These are phyloP conservation scores for Acanthacorydalis orientalis DNA, from an alignment of 2,888 invertebrate species.

Conservation along the genomic window DNA sequence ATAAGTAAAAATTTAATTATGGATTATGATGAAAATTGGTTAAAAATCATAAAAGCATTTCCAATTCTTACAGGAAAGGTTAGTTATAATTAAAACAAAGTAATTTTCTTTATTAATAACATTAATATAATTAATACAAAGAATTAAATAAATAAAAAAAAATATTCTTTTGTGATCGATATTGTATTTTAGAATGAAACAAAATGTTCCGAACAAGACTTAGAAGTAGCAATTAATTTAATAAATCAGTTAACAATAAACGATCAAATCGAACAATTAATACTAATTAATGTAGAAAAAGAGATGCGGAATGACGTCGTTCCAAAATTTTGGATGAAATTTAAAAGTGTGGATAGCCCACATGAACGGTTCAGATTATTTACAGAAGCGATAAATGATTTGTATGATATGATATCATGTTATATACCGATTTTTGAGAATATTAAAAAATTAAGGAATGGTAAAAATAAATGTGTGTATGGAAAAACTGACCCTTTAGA, in stretches of 20 bases:
- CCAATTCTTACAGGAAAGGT: too few species aligned
- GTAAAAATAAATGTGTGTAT: slow-evolving; percentile 31
- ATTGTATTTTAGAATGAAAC: too few species aligned
- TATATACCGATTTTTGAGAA: slow-evolving; percentile 36
- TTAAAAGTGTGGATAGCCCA: slow-evolving; percentile 33
- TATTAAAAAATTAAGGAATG: slow-evolving; percentile 33
- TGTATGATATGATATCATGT: slow-evolving; percentile 37
- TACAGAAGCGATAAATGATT: slow-evolving; percentile 44
- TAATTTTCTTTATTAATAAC: too few species aligned
- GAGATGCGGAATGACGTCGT: slow-evolving; percentile 40
- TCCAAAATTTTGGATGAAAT: slow-evolving; percentile 49
- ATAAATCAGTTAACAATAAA: slow-evolving; percentile 20
- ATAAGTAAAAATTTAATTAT: too few species aligned
- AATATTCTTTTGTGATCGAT: too few species aligned
- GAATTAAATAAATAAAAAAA: too few species aligned
- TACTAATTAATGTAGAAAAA: slow-evolving; percentile 36
- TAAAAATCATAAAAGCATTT: too few species aligned
- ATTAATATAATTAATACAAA: too few species aligned
- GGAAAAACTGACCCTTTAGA: slow-evolving; percentile 34
- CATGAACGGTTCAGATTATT: slow-evolving; percentile 45
- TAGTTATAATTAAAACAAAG: too few species aligned
- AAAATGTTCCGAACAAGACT: slow-evolving; percentile 20
- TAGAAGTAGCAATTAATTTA: slow-evolving; percentile 18
- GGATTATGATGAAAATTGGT: too few species aligned
- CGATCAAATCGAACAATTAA: slow-evolving; percentile 22